These are phyloP conservation scores for Sebastes oblongus DNA, from an alignment of 2,797 vertebrate species.

Conservation along the genomic window DNA sequence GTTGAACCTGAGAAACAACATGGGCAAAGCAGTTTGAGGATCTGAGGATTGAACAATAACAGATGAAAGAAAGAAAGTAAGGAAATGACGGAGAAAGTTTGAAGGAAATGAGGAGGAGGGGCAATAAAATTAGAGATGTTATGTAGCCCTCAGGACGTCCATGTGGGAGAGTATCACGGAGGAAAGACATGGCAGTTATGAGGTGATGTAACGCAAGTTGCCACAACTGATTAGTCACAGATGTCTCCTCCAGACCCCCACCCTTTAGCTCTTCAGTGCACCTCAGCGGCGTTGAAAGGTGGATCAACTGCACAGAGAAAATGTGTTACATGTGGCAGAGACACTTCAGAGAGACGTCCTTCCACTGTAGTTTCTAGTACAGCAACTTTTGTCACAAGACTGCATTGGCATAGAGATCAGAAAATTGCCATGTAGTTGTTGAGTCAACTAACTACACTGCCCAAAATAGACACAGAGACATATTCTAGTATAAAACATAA, in stretches of 20 bases:
- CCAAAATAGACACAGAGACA: not conserved
- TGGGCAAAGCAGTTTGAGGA: not conserved
- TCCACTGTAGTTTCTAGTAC: not conserved
- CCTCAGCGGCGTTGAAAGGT: conserved; percentile 35
- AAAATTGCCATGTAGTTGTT: not conserved
- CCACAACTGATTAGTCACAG: conserved; percentile 54
- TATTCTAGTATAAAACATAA: not conserved
- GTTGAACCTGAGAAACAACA: not conserved
- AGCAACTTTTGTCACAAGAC: not conserved
- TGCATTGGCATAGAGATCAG: not conserved
- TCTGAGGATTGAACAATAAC: not conserved
- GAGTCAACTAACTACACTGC: not conserved
- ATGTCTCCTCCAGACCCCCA: conserved; percentile 45
- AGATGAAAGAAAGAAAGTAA: not conserved
- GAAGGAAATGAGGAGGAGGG: not conserved
- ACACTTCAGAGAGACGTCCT: not conserved
- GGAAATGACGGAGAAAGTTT: not conserved
- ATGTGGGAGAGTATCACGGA: conserved; percentile 11
- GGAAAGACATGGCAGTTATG: conserved; percentile 2
- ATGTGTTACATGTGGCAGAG: conserved; percentile 29
- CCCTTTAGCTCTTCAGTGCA: conserved; percentile 8
- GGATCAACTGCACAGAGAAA: conserved; percentile 18
- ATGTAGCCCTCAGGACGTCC: not conserved
- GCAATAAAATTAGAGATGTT: conserved; percentile 19
- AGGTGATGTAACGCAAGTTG: conserved; percentile 38